phyloP scores from a whole-genome alignment of 1,140 invertebrate genomes.

The Nasonia longicornis region DNA sequence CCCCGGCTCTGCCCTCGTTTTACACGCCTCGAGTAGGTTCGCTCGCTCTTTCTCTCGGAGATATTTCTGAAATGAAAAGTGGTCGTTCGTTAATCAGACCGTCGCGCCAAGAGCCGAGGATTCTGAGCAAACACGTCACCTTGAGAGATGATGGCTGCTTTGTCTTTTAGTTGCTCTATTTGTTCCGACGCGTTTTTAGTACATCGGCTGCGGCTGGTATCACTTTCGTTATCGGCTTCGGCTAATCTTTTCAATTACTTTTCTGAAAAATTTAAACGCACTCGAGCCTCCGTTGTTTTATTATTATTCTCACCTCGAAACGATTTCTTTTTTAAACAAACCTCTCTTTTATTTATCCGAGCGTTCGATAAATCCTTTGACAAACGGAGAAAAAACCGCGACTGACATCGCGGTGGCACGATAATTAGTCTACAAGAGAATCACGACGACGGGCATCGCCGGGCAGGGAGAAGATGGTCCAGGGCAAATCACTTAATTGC shows the following conservation, averaged over 20 bases:
- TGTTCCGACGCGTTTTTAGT: neutral
- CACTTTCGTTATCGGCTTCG: neutral
- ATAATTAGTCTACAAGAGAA: conserved; percentile 57
- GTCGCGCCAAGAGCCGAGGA: conserved; percentile 19
- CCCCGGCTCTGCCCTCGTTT: conserved; percentile 51
- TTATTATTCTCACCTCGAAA: too few species aligned
- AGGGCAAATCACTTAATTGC: conserved; percentile 47
- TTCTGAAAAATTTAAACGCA: neutral
- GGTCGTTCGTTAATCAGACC: conserved; percentile 65
- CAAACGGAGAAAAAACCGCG: conserved; percentile 55
- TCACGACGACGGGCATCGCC: neutral
- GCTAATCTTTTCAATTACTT: neutral
- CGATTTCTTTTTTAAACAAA: neutral
- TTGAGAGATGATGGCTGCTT: conserved; percentile 39
- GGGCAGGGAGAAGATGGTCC: conserved; percentile 26
- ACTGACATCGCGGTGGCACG: conserved; percentile 55
- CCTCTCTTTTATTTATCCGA: conserved; percentile 6
- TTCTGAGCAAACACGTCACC: conserved; percentile 26
- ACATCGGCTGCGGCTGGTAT: neutral
- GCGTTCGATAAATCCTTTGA: conserved; percentile 50
- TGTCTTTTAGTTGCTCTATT: conserved; percentile 15
- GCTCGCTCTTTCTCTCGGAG: conserved; percentile 53
- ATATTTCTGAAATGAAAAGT: conserved; percentile 63
- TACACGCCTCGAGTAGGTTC: conserved; percentile 37
- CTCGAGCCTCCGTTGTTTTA: too few species aligned